Evolutionary conservation across 2,888 invertebrate genomes (phyloP).

Genomic region (Bombylius major): DNA sequence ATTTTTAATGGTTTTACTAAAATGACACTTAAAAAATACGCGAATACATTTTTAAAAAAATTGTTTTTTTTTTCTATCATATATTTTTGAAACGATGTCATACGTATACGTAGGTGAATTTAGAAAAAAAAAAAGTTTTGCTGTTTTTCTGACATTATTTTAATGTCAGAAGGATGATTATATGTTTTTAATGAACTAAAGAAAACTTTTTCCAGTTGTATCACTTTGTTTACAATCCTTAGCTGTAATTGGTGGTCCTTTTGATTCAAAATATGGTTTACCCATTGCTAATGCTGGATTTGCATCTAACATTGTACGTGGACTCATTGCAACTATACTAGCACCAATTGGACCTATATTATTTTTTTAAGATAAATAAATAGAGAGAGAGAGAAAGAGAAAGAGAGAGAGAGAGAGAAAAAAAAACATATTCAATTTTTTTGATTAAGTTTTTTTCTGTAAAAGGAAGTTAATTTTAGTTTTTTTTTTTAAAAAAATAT

Average conservation of each 20-base stretch:
- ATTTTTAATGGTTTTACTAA: too few species aligned
- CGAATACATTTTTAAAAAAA: too few species aligned
- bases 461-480: too few species aligned
- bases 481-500: too few species aligned
- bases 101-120: too few species aligned
- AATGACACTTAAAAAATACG: too few species aligned
- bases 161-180: too few species aligned
- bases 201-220: constrained; percentile 12
- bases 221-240: constrained; percentile 13
- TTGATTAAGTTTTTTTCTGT: too few species aligned
- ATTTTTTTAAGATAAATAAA: background rate
- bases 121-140: too few species aligned
- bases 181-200: constrained; percentile 2
- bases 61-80: too few species aligned
- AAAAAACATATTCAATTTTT: background rate
- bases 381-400: background rate
- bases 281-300: constrained; percentile 37
- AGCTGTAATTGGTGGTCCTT: constrained; percentile 17
- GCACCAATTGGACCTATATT: constrained; percentile 36
- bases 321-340: constrained; percentile 37
- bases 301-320: constrained; percentile 33
- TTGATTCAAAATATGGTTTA: constrained; percentile 34
- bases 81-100: too few species aligned
- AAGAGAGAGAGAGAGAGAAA: background rate
- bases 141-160: too few species aligned